Evolutionary conservation across 2,113 vertebrate genomes (phyloP).

Genomic region (Theropithecus gelada): DNA sequence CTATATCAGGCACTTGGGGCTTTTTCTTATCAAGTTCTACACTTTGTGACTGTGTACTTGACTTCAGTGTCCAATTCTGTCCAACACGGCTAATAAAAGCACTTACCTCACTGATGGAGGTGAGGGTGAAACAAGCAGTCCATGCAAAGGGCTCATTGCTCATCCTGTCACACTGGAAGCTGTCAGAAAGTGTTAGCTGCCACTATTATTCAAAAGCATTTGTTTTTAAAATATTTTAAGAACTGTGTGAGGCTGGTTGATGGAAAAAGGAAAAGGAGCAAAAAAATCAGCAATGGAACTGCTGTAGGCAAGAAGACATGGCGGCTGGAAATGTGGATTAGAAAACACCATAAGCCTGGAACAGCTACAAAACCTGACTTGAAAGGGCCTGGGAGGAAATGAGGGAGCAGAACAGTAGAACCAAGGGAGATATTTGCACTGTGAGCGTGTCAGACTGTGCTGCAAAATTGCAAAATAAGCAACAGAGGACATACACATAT

Average conservation of each 20-base stretch:
- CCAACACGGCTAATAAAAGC: background rate
- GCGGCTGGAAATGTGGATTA: background rate
- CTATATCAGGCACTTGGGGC: background rate
- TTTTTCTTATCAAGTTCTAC: background rate
- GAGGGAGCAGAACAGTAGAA: background rate
- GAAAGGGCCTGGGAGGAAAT: background rate
- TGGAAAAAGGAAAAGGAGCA: background rate
- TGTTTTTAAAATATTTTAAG: background rate
- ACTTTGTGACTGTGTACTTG: background rate
- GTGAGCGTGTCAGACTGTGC: background rate
- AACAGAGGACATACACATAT: no score
- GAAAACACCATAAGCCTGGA: background rate
- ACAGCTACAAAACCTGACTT: background rate
- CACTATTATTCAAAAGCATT: background rate
- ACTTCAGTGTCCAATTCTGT: background rate
- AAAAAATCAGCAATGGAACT: background rate
- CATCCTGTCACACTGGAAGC: background rate
- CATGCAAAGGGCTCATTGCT: background rate
- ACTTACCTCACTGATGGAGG: background rate
- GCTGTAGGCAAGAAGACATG: background rate
- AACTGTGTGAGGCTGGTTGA: background rate
- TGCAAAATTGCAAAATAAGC: background rate
- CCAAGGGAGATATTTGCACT: fast-evolving
- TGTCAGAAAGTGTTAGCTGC: background rate
- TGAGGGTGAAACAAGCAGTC: background rate